A percentile compares a stretch with the other conserved stretches of the same genome.
Evolutionary conservation across 2,888 invertebrate species (phyloP).

Genomic region (Metalampra italica): DNA sequence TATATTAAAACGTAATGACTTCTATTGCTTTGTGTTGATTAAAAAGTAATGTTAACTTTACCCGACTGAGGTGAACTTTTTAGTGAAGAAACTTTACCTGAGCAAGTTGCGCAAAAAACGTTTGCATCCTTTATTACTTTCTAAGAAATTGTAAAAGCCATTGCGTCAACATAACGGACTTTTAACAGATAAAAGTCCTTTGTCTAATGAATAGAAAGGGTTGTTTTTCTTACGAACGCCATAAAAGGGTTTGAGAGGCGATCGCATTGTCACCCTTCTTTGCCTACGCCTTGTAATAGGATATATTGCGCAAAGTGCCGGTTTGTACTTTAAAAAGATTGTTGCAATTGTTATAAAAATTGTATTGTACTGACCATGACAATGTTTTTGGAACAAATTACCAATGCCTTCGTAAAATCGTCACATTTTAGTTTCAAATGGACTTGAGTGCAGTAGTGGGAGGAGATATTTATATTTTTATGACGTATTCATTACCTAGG

Average conservation of each 20-base stretch:
- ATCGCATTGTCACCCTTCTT: constrained; percentile 63
- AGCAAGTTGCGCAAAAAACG: constrained; percentile 11
- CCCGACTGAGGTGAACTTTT: background rate
- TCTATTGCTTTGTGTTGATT: background rate
- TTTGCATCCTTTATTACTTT: constrained; percentile 28
- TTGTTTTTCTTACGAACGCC: constrained; percentile 62
- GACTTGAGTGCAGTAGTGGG: background rate
- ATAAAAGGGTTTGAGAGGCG: constrained; percentile 65
- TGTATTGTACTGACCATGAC: constrained; percentile 18
- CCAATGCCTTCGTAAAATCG: background rate
- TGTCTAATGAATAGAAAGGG: constrained; percentile 62
- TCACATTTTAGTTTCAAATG: background rate
- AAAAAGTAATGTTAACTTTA: background rate
- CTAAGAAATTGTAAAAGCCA: constrained; percentile 44
- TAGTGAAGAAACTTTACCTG: constrained; percentile 20
- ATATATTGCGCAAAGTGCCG: constrained; percentile 60
- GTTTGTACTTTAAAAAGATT: constrained; percentile 42
- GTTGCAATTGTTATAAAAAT: constrained; percentile 27
- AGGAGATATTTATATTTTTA: background rate
- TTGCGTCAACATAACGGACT: constrained; percentile 66
- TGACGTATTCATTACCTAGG: too few species aligned
- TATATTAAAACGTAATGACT: too few species aligned
- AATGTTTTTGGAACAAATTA: background rate
- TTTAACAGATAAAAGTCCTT: constrained; percentile 47
- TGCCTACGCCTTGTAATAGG: constrained; percentile 34